phyloP scores from a whole-genome alignment of 2,888 invertebrate genomes.

The Rapana venosa region DNA sequence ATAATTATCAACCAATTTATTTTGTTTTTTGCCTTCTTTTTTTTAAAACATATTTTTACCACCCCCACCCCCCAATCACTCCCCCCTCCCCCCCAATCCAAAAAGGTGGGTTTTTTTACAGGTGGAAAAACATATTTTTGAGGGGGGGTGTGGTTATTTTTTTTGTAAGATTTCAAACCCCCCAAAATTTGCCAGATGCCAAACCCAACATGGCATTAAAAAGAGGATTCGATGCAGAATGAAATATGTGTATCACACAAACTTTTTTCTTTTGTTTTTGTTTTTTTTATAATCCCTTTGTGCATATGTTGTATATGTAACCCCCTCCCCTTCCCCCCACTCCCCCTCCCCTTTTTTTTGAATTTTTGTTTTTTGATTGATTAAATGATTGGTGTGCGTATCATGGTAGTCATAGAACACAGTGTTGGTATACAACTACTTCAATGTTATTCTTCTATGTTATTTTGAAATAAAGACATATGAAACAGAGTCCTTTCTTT shows the following conservation, averaged over 20 bases:
- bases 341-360: background rate
- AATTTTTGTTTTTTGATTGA: background rate
- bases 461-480: conserved; percentile 14
- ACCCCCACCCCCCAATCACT: no score
- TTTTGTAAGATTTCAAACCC: background rate
- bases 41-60: no score
- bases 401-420: conserved; percentile 7
- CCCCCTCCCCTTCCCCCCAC: no score
- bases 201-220: no score
- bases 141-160: background rate
- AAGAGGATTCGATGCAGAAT: no score
- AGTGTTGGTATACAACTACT: background rate
- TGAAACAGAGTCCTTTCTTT: background rate
- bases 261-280: background rate
- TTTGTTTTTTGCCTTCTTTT: no score
- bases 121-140: no score
- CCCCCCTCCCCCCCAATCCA: no score
- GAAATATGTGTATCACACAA: background rate
- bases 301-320: background rate
- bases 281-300: background rate
- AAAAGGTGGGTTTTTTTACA: no score
- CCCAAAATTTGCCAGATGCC: no score
- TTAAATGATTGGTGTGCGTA: conserved; percentile 1
- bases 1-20: no score
- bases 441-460: background rate